Base-by-base conservation (phyloP, 2,797 vertebrate species). In the Megalops cyprinoides region DNA sequence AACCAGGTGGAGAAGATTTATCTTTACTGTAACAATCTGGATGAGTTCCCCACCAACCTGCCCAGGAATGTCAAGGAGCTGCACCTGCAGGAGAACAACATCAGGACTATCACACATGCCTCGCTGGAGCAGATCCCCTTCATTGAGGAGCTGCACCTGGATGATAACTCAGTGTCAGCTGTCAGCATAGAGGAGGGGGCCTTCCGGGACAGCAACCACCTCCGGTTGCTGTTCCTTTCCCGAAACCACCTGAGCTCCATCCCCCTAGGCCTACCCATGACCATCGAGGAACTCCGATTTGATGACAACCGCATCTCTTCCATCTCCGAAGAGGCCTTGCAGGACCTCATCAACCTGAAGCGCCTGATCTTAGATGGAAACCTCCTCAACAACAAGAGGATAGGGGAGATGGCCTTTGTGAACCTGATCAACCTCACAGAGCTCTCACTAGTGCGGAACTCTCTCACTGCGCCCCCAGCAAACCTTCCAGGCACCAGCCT, bases 1-100 rank as follows among this genome's bases (percentile, higher is more conserved):
- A 95, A 94, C 85, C 97, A 96, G 0, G 96, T 99, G 90, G 96
- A 98, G 89, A 98, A 96, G 0, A 97, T 99, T 84, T 97, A 96
- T 92, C 94, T 99, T 79, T 99, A 97, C 4, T 97, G 97, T 89
- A 99, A 99, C 94, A 96, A 97, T 34, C 89, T 99, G 86, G 97
- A 98, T 25, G 97, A 98, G 84, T 99, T 99, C 87, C 97, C 97
- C 76, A 92, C 98, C 91, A 98, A 99, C 91, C 93, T 99, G 55
- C 97, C 97, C 81, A 97, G 95, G 92, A 98, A 97, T 14, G 94
- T 97, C 77, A 92, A 91, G 77, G 93, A 98, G 86, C 96, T 99
- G 74, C 97, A 99, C 85, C 88, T 99, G 90, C 97, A 99, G 91
- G 97, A 99, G 90, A 99, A 99, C 91, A 99, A 99, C 88, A 98